phyloP scores from a whole-genome alignment of 2,888 invertebrate species.

The Ophion obscuratus region DNA sequence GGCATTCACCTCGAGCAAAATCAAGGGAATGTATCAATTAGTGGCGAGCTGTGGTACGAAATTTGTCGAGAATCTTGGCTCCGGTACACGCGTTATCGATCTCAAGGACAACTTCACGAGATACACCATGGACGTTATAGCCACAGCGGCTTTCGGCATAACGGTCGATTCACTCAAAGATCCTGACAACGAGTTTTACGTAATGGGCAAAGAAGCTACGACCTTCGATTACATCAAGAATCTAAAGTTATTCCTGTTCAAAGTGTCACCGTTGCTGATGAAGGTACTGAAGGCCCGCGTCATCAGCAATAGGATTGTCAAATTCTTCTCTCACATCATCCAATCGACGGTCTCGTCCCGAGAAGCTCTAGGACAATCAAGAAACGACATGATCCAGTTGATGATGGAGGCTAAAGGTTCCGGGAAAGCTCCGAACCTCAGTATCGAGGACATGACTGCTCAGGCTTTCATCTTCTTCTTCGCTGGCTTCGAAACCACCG shows the following conservation, averaged over 20 bases:
- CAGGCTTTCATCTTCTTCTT: conserved; percentile 81
- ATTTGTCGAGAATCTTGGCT: conserved; percentile 72
- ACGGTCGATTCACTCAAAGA: conserved; percentile 85
- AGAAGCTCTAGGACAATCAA: conserved; percentile 65
- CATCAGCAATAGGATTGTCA: conserved; percentile 18
- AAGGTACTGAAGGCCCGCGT: conserved; percentile 46
- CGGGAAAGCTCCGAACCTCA: conserved; percentile 50
- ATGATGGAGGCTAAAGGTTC: conserved; percentile 64
- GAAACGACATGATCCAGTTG: conserved; percentile 75
- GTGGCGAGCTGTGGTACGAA: conserved; percentile 72
- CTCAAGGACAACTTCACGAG: conserved; percentile 85
- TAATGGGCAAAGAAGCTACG: conserved; percentile 76
- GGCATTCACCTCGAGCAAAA: conserved; percentile 78
- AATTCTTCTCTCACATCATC: conserved; percentile 67
- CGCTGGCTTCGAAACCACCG: conserved; percentile 72
- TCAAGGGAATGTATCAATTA: conserved; percentile 76
- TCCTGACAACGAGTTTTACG: conserved; percentile 85
- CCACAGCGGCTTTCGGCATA: conserved; percentile 86
- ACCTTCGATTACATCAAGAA: conserved; percentile 57
- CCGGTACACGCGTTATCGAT: conserved; percentile 79
- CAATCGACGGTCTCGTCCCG: conserved; percentile 57
- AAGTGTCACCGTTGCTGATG: conserved; percentile 48
- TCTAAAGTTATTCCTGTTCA: conserved; percentile 58
- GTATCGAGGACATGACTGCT: conserved; percentile 81
- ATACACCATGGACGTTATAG: conserved; percentile 87